Conservation (phyloP, 2,113 vertebrate species). For the Phycodurus eques region DNA sequence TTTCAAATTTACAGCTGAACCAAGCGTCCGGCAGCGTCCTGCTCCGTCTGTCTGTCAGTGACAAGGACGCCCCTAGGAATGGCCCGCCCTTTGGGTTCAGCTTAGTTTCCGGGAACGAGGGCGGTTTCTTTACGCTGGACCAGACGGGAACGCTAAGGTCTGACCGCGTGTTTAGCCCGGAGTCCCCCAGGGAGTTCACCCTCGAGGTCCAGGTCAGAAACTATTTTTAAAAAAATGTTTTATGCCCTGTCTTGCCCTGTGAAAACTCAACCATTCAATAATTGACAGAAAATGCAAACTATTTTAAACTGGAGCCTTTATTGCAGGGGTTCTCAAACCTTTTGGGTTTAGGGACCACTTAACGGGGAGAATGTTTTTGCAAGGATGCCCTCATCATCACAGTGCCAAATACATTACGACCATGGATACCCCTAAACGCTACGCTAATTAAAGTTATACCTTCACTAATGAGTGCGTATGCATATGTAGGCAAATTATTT, state of each 20-base stretch:
- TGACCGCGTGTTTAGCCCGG: slow-evolving; percentile 80
- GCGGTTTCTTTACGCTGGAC: slow-evolving; percentile 82
- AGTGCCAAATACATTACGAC: too few species aligned
- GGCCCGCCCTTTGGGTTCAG: slow-evolving; percentile 89
- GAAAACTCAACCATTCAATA: not conserved
- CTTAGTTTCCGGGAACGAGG: slow-evolving; percentile 88
- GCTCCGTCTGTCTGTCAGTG: slow-evolving; percentile 86
- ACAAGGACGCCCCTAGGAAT: slow-evolving; percentile 90
- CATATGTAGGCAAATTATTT: not conserved
- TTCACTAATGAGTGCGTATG: too few species aligned
- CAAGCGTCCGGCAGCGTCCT: slow-evolving; percentile 86
- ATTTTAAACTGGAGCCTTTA: not conserved
- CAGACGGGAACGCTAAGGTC: slow-evolving; percentile 81
- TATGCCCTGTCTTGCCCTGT: not conserved
- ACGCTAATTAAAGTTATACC: not conserved
- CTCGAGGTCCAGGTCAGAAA: slow-evolving; percentile 84
- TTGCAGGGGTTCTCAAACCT: not conserved
- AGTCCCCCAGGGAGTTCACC: slow-evolving; percentile 80
- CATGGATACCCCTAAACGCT: not conserved
- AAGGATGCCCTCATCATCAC: too few species aligned
- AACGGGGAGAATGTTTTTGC: not conserved
- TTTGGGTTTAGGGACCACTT: not conserved
- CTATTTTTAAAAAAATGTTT: not conserved
- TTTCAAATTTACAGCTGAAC: slow-evolving; percentile 77
- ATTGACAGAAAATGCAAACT: too few species aligned